Percentiles rank a stretch among this genome's conserved stretches.
phyloP scores from a whole-genome alignment of 2,797 vertebrate species.

The Steatocranus sp. region DNA sequence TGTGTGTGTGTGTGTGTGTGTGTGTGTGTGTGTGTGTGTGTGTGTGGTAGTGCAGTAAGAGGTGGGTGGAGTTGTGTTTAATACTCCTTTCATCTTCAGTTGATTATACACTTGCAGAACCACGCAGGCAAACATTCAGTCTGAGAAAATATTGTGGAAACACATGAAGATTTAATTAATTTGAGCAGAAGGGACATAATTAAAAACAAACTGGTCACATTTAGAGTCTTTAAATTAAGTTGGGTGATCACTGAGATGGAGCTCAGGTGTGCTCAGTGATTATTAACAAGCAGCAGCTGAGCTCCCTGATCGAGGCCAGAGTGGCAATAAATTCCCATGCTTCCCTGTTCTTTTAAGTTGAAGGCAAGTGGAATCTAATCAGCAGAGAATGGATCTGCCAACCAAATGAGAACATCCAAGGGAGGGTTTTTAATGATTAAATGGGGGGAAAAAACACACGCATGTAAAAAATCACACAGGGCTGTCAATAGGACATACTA shows the following conservation, averaged over 20 bases:
- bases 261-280: conserved; percentile 35
- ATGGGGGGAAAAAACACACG: background rate
- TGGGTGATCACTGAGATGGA: conserved; percentile 1
- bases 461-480: background rate
- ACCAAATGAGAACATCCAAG: background rate
- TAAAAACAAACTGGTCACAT: conserved; percentile 6
- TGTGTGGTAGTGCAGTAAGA: background rate
- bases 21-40: no score
- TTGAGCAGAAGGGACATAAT: conserved; percentile 12
- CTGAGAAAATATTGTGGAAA: background rate
- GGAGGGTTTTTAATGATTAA: background rate
- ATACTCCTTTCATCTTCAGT: background rate
- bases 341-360: background rate
- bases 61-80: background rate
- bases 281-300: conserved; percentile 48
- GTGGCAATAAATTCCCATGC: conserved; percentile 8
- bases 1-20: background rate
- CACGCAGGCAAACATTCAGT: background rate
- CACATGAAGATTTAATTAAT: conserved; percentile 9
- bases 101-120: background rate
- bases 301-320: conserved; percentile 12
- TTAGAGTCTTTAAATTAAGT: conserved; percentile 22
- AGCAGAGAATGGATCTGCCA: background rate
- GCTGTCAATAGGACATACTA: background rate
- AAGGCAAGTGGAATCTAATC: background rate